phyloP scores from a whole-genome alignment of 64 coral and sea anemone species.

The Exaiptasia diaphana region DNA sequence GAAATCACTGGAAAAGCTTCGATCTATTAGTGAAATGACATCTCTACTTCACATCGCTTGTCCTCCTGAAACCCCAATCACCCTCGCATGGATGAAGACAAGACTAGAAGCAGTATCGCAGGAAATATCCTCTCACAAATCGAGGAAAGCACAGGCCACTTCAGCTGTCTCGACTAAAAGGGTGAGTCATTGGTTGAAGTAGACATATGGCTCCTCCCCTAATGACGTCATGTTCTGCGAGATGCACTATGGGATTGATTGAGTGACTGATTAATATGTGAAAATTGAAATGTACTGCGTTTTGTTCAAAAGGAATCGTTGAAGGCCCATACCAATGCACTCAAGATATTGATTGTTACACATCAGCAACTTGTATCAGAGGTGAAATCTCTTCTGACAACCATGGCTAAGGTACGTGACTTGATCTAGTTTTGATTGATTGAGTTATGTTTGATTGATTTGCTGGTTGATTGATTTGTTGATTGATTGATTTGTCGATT shows the following conservation, averaged over 20 bases:
- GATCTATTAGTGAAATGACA: conserved; percentile 62
- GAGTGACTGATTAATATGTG: too few species aligned
- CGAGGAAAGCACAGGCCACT: conserved; percentile 68
- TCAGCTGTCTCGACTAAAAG: conserved; percentile 61
- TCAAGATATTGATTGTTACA: conserved; percentile 62
- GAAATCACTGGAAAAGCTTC: conserved; percentile 69
- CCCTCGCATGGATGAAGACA: conserved; percentile 89
- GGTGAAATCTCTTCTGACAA: conserved; percentile 86
- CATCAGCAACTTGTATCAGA: conserved; percentile 92
- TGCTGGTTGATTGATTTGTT: too few species aligned
- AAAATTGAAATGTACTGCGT: too few species aligned
- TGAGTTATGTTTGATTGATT: background rate
- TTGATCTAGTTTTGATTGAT: background rate
- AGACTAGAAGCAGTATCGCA: conserved; percentile 63
- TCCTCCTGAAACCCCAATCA: conserved; percentile 80
- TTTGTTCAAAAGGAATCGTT: conserved; percentile 51
- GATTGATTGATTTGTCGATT: too few species aligned
- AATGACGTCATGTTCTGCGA: too few species aligned
- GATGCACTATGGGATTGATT: too few species aligned
- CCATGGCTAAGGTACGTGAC: conserved; percentile 76
- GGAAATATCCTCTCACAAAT: conserved; percentile 68
- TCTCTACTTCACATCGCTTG: conserved; percentile 67
- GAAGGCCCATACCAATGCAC: conserved; percentile 58
- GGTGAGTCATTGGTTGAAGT: conserved; percentile 37
- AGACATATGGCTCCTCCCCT: background rate